A percentile compares a stretch with the other conserved stretches of the same genome.
Evolutionary conservation across 2,888 invertebrate species (phyloP).

Genomic region (Conomelus anceps): DNA sequence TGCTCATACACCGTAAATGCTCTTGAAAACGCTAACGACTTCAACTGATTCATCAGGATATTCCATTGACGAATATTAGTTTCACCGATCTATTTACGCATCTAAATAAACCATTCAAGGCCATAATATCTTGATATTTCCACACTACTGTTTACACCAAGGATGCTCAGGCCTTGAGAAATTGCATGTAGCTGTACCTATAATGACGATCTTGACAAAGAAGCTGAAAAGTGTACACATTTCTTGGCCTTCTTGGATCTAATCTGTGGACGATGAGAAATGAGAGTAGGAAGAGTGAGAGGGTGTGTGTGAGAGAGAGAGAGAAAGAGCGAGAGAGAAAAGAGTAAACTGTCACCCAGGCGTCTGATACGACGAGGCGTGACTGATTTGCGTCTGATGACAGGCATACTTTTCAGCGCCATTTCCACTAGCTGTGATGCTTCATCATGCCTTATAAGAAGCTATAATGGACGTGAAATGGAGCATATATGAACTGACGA

Average conservation of each 20-base stretch:
- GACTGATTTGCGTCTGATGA: not conserved
- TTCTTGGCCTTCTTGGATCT: not conserved
- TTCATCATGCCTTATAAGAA: not conserved
- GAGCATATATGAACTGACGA: not conserved
- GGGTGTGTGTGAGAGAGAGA: not conserved
- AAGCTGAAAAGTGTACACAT: not conserved
- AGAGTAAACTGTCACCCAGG: not conserved
- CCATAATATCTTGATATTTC: not conserved
- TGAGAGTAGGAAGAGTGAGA: not conserved
- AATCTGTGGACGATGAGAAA: not conserved
- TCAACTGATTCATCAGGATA: not conserved
- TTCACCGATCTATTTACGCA: not conserved
- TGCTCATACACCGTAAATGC: too few species aligned
- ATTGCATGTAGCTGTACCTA: not conserved
- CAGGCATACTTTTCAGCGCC: not conserved
- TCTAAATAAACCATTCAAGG: not conserved
- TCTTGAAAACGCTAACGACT: too few species aligned
- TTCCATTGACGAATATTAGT: not conserved
- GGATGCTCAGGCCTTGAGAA: not conserved
- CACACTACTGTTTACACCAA: too few species aligned
- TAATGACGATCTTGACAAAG: not conserved
- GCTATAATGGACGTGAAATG: not conserved
- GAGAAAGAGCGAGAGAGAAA: not conserved
- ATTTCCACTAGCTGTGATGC: not conserved
- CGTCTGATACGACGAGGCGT: not conserved